Base-by-base conservation (phyloP, 2,888 invertebrate species). In the Acanthopleura granulata region DNA sequence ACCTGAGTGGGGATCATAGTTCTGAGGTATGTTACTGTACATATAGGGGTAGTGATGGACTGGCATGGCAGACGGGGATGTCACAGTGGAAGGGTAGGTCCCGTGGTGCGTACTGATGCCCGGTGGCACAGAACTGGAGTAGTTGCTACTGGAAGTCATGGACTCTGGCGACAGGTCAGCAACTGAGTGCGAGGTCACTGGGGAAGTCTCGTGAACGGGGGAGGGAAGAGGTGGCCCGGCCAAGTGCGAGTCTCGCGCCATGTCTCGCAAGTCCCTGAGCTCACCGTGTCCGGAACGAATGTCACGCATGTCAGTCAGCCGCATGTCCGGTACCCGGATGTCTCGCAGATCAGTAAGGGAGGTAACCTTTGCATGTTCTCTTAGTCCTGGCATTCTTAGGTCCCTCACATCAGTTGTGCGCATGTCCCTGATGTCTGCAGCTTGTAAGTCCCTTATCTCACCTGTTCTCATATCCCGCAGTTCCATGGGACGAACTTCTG, bases 11-110 rank as follows among this genome's bases (percentile, higher is more conserved):
- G 66, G 66, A 14, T 66, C 66, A 66, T 66, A 66, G 29, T 25
- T 27, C 25, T 66, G 66, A 66, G 66, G 66, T 27, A 66, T 27
- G 66, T 66, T 66, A 27, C 66, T 66, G 66, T 66, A 66, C 66
- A 66, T 66, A 27, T 66, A 66, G 6, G 66, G 66, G 29, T 66
- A 66, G 25, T 66, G 66, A 27, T 66, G 66, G 25, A 66, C 66
- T 16, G 66, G 66, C 66, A 66, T 66, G 16, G 66, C 22, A 1
- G 66, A 66, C 12, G 66, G 29, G 22, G 66, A 66, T 3, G 66
- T 66, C 22, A 66, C 29, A 27, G 27, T 66, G 16, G 66, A 66
- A 25, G 66, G 22, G 25, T 66, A 66, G 66, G 66, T 6, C 25
- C 15, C 66, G 16, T 27, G 22, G 66, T 66, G 66, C 3, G 66